phyloP scores from a whole-genome alignment of 2,113 vertebrate genomes.

The Sebastes schlegelii region DNA sequence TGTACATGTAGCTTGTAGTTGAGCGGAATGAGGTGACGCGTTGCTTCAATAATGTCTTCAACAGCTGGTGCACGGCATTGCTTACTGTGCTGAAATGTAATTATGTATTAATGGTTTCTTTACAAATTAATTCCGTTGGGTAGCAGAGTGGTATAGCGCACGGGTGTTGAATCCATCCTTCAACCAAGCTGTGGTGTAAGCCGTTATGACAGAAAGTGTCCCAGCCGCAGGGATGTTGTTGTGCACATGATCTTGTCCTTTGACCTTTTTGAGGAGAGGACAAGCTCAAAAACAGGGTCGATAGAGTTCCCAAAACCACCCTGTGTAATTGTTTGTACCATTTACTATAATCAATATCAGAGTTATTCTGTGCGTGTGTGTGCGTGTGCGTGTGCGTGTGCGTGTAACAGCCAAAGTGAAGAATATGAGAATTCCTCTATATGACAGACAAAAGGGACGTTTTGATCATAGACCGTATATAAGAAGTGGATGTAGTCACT shows the following conservation, averaged over 20 bases:
- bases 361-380: background rate
- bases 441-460: background rate
- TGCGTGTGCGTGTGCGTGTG: background rate
- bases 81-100: background rate
- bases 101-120: background rate
- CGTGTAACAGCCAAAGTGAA: background rate
- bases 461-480: too few relatives aligned
- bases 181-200: background rate
- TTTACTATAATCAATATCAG: background rate
- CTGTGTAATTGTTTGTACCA: background rate
- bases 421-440: background rate
- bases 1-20: constrained; percentile 9
- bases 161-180: background rate
- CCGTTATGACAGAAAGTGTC: background rate
- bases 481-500: too few relatives aligned
- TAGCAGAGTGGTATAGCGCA: background rate
- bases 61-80: background rate
- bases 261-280: constrained; percentile 8
- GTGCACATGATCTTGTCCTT: constrained; percentile 25
- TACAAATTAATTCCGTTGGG: background rate
- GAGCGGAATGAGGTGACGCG: background rate
- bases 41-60: constrained; percentile 11
- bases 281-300: background rate
- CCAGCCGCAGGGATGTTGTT: background rate
- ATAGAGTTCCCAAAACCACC: background rate